phyloP scores from a whole-genome alignment of 2,113 vertebrate genomes.

The Zingel zingel region DNA sequence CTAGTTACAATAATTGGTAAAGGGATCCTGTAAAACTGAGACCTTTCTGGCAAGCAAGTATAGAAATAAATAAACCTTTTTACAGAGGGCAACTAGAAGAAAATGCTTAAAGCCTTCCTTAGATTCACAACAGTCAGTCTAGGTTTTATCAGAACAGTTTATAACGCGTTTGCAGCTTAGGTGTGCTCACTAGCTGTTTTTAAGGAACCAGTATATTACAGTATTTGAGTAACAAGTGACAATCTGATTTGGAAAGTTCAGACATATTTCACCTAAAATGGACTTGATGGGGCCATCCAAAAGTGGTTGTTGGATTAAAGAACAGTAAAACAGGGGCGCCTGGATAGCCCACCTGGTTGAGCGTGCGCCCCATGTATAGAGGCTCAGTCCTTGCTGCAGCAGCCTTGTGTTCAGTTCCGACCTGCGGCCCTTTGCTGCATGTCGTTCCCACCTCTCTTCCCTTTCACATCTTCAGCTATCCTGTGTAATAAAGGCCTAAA shows the following conservation, averaged over 20 bases:
- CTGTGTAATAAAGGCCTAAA: too few relatives aligned
- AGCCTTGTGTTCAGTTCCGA: too few relatives aligned
- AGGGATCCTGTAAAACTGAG: background rate
- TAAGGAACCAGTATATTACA: background rate
- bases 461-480: too few relatives aligned
- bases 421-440: too few relatives aligned
- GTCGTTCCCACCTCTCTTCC: too few relatives aligned
- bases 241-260: background rate
- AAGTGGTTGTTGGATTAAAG: background rate
- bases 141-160: background rate
- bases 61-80: background rate
- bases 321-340: background rate
- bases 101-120: background rate
- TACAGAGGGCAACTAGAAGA: background rate
- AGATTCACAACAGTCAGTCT: background rate
- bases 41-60: background rate
- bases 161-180: background rate
- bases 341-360: too few relatives aligned
- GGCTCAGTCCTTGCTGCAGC: too few relatives aligned
- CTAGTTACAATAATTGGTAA: background rate
- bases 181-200: background rate
- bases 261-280: background rate
- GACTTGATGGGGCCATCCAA: background rate
- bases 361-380: too few relatives aligned
- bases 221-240: background rate